Conservation (phyloP, 2,113 vertebrate species). For the human region GRCh38 chr9:21755001-21755500, state of each 20-base stretch:
- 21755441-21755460: conserved; percentile 70
- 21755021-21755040: neutral
- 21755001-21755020: neutral
- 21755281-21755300: conserved; percentile 1
- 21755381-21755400: conserved; percentile 56
- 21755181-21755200: conserved; percentile 7
- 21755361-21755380: conserved; percentile 54
- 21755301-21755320: neutral
- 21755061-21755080: neutral
- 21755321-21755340: neutral
- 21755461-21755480: conserved; percentile 74
- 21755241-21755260: conserved; percentile 3
- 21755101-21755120: neutral
- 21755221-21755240: neutral
- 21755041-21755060: neutral
- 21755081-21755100: neutral
- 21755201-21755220: conserved; percentile 3
- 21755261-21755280: neutral
- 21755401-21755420: conserved; percentile 54
- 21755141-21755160: conserved; percentile 1
- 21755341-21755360: conserved; percentile 50
- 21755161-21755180: conserved; percentile 23
- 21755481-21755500: conserved; percentile 70
- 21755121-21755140: neutral
- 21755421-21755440: conserved; percentile 56